Conservation (phyloP, 2,113 vertebrate species). For the Phaethornis superciliosus region DNA sequence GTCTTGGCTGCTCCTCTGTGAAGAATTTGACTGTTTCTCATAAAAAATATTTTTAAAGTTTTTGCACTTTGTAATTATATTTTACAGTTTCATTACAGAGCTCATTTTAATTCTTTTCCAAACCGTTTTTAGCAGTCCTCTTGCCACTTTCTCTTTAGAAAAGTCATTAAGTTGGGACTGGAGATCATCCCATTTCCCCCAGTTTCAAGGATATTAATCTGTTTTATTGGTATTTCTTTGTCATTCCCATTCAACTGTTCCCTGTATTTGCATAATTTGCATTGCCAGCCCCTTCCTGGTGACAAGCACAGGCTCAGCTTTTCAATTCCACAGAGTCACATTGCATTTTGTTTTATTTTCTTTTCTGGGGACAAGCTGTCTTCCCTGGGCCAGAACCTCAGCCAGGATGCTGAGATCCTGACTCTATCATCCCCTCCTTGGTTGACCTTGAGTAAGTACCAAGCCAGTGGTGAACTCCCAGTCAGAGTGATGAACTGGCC, state of each 20-base stretch:
- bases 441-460: not conserved
- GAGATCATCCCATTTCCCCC: conserved; percentile 75
- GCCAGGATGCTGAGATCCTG: not conserved
- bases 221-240: conserved; percentile 79
- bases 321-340: not conserved
- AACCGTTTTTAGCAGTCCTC: conserved; percentile 50
- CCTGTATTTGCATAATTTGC: conserved; percentile 75
- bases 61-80: conserved; percentile 71
- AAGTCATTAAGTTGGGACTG: conserved; percentile 77
- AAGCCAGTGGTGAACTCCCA: not conserved
- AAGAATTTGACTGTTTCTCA: conserved; percentile 36
- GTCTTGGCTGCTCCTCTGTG: not conserved
- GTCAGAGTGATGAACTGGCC: not conserved
- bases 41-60: conserved; percentile 54
- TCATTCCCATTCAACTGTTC: conserved; percentile 56
- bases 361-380: not conserved
- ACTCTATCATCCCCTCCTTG: not conserved
- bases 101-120: conserved; percentile 74
- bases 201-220: conserved; percentile 79
- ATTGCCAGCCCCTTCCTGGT: conserved; percentile 34
- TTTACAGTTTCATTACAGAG: conserved; percentile 73
- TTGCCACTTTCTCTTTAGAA: conserved; percentile 62
- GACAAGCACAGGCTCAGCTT: conserved; percentile 41
- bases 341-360: not conserved
- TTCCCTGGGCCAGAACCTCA: not conserved